These are phyloP conservation scores for Callaeas wilsoni DNA, from an alignment of 2,113 vertebrate species.

Conservation along the genomic window DNA sequence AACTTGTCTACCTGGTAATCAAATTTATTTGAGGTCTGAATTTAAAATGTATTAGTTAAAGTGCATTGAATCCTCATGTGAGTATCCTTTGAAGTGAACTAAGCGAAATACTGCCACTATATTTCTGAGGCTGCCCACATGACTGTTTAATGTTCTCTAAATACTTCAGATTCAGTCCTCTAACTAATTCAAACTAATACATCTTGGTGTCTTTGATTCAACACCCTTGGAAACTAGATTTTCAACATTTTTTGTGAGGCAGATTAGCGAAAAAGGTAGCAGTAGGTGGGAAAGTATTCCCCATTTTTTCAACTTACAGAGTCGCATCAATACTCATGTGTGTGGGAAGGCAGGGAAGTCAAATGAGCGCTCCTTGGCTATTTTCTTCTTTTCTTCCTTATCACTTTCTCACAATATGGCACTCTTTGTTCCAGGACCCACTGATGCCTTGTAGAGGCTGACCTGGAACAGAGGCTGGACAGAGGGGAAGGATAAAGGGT, in stretches of 20 bases:
- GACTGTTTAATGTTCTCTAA: not conserved
- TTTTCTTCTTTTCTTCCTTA: not conserved
- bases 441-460: too few relatives aligned
- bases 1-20: not conserved
- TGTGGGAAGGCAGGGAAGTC: not conserved
- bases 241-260: not conserved
- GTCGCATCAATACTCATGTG: rapidly evolving
- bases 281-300: not conserved
- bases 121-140: not conserved
- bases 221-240: not conserved
- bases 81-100: not conserved
- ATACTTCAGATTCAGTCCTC: not conserved
- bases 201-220: not conserved
- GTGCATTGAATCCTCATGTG: not conserved
- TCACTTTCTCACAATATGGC: not conserved
- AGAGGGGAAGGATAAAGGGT: too few relatives aligned
- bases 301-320: not conserved
- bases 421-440: not conserved
- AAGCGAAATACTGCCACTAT: not conserved
- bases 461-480: too few relatives aligned
- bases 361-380: not conserved
- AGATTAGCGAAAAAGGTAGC: not conserved
- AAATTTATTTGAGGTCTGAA: not conserved
- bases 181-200: not conserved
- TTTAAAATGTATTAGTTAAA: not conserved